phyloP scores from a whole-genome alignment of 2,113 vertebrate genomes.

The Solea solea region DNA sequence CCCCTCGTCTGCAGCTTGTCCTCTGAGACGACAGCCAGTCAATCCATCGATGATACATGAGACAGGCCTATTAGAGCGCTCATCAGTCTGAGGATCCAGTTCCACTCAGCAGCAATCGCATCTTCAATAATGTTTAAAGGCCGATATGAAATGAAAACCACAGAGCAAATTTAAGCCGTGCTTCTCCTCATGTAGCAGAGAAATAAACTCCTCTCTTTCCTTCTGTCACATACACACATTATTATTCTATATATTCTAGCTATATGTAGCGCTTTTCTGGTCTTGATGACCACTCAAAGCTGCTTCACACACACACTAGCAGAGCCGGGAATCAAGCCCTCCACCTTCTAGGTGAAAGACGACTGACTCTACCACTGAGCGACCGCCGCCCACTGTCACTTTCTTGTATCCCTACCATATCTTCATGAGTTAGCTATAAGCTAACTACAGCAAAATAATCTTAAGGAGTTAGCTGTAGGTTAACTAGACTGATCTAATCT shows the following conservation, averaged over 20 bases:
- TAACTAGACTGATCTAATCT: too few species aligned
- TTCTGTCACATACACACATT: background rate
- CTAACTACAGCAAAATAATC: too few species aligned
- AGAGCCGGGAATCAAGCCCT: too few species aligned
- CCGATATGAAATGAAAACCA: slow-evolving; percentile 61
- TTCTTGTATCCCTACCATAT: too few species aligned
- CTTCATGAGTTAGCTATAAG: too few species aligned
- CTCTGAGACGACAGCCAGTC: slow-evolving; percentile 63
- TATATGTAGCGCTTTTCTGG: too few species aligned
- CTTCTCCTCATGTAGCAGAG: background rate
- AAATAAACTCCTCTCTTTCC: background rate
- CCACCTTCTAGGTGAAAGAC: too few species aligned
- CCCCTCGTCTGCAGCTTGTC: slow-evolving; percentile 64
- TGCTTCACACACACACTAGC: too few species aligned
- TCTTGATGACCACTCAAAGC: too few species aligned
- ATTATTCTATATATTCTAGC: background rate
- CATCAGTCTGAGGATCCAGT: slow-evolving; percentile 67
- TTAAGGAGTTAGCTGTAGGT: too few species aligned
- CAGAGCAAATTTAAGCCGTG: slow-evolving; percentile 31
- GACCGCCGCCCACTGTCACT: too few species aligned
- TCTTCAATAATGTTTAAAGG: slow-evolving; percentile 56
- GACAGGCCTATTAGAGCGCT: slow-evolving; percentile 66
- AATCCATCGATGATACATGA: slow-evolving; percentile 71
- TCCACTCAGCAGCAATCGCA: slow-evolving; percentile 58
- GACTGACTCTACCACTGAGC: too few species aligned